A percentile compares a stretch with the other conserved stretches of the same genome.
phyloP scores from a whole-genome alignment of 2,797 vertebrate species.

The Diplodus puntazzo region DNA sequence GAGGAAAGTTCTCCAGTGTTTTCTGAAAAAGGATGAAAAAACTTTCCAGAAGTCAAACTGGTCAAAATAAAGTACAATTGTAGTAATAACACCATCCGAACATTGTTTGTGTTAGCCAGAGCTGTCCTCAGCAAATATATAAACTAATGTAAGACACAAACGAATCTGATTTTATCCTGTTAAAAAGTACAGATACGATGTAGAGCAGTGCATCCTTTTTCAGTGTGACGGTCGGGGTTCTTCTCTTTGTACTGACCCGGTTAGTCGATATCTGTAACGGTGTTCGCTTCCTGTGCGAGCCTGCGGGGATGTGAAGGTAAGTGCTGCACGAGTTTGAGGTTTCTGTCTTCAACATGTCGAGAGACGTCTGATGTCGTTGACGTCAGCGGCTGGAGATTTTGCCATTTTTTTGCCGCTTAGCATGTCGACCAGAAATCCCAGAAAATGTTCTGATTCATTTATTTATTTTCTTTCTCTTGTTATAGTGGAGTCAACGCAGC shows the following conservation, averaged over 20 bases:
- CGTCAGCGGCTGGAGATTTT: too few species aligned
- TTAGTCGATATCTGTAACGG: neutral
- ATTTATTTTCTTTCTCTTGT: too few species aligned
- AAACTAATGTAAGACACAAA: neutral
- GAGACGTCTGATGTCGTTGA: too few species aligned
- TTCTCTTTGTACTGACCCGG: neutral
- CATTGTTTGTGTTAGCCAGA: too few species aligned
- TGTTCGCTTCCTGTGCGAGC: neutral
- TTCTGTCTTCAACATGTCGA: neutral
- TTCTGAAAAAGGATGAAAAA: conserved; percentile 19
- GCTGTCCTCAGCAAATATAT: too few species aligned
- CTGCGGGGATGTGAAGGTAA: conserved; percentile 46
- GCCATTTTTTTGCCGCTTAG: neutral
- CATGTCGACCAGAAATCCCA: neutral
- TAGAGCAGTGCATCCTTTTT: conserved; percentile 1
- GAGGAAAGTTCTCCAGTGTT: neutral
- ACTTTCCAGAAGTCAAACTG: neutral
- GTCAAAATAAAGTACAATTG: neutral
- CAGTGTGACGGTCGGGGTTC: neutral
- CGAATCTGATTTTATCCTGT: neutral
- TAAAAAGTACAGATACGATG: neutral
- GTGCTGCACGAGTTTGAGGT: conserved; percentile 53
- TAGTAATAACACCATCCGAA: too few species aligned
- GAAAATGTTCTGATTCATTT: too few species aligned
- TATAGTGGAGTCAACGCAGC: too few species aligned